Conservation (phyloP, 2,888 invertebrate species). For the Halictus quadricinctus region DNA sequence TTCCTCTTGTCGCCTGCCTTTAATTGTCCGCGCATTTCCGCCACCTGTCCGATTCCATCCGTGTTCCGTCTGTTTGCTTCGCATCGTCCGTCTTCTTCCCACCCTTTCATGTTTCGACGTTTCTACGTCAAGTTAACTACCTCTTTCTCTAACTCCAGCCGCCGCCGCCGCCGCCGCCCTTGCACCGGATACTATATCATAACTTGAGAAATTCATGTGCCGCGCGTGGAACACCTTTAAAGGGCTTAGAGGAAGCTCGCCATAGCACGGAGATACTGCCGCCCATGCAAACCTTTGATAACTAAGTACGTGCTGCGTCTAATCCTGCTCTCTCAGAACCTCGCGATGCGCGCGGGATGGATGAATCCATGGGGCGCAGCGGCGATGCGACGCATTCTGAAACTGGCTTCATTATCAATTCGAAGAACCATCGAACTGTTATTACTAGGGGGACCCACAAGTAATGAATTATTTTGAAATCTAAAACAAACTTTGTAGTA, state of each 20-base stretch:
- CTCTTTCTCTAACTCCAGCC: conserved; percentile 53
- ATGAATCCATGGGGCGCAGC: background rate
- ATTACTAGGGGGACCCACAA: no score
- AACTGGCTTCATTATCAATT: background rate
- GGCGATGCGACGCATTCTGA: background rate
- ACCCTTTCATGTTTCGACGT: conserved; percentile 41
- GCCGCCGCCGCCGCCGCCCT: conserved; percentile 55
- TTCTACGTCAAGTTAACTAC: background rate
- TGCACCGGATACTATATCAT: conserved; percentile 78
- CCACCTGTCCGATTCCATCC: conserved; percentile 10
- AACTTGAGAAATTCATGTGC: conserved; percentile 80
- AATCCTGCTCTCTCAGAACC: conserved; percentile 30
- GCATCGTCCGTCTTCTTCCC: conserved; percentile 10
- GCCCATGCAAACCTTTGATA: conserved; percentile 77
- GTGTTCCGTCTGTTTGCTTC: background rate
- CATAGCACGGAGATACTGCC: conserved; percentile 62
- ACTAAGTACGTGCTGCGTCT: conserved; percentile 66
- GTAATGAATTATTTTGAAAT: no score
- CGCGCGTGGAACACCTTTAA: conserved; percentile 74
- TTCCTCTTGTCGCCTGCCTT: background rate
- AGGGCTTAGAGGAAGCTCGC: conserved; percentile 76
- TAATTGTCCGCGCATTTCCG: background rate
- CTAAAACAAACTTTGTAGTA: no score
- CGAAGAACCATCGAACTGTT: background rate
- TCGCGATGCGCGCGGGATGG: background rate